A percentile compares a stretch with the other conserved stretches of the same genome.
phyloP scores from a whole-genome alignment of 2,797 vertebrate genomes.

The Menidia menidia region DNA sequence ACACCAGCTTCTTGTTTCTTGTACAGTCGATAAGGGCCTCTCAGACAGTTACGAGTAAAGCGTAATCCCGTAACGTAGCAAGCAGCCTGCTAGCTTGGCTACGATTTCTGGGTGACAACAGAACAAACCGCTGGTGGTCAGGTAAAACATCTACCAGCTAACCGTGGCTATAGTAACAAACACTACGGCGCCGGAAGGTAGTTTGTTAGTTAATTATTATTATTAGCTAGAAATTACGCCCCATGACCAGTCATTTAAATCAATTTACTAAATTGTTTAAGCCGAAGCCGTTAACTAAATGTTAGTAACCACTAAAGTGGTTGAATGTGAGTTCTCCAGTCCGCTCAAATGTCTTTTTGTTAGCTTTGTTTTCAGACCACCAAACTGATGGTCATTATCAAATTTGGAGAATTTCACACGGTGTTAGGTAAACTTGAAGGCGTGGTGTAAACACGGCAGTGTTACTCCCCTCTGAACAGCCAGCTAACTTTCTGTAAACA shows the following conservation, averaged over 20 bases:
- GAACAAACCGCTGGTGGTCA: slow-evolving; percentile 37
- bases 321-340: neutral
- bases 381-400: slow-evolving; percentile 1
- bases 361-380: neutral
- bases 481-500: slow-evolving; percentile 5
- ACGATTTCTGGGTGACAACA: slow-evolving; percentile 44
- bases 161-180: neutral
- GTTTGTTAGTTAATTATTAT: slow-evolving; percentile 5
- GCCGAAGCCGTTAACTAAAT: neutral
- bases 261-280: neutral
- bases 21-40: slow-evolving; percentile 41
- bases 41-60: slow-evolving; percentile 33
- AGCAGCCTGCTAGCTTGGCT: slow-evolving; percentile 54
- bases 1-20: slow-evolving; percentile 10
- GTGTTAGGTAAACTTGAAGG: slow-evolving; percentile 71
- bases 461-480: slow-evolving; percentile 11
- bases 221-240: neutral
- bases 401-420: slow-evolving; percentile 59
- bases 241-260: neutral
- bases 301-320: neutral
- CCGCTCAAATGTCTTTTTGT: neutral
- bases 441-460: slow-evolving; percentile 62
- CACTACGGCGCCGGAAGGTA: neutral
- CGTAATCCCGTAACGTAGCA: slow-evolving; percentile 62
- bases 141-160: slow-evolving; percentile 29